Evolutionary conservation across 35 echinoderm and acorn worm genomes (phyloP), one percentile per base, ranked within the genome.

Genomic region (Chiridota heheva): DNA sequence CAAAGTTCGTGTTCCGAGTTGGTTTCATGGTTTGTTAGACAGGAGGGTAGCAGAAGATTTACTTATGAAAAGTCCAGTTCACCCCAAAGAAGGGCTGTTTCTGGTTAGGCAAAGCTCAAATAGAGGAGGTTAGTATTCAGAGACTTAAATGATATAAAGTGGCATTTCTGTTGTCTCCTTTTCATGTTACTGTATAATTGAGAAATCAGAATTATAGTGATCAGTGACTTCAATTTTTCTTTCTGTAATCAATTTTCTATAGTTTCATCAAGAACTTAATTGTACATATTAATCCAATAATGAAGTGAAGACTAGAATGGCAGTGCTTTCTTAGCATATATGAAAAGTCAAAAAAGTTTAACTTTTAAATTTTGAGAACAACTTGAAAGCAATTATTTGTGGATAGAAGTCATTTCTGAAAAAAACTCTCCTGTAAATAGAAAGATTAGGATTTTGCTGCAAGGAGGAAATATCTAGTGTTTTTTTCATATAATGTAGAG

Each of bases 71-170:
- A 86, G 78, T 63, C 88, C 92, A 1, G 40, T 65, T 35, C 44
- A 69, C 42, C 82, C 72, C 5, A 89, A 77, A 61, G 78, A 90
- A 70, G 92, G 92, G 0, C 72, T 91, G 3, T 96, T 90, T 44
- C 82, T 96, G 10, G 92, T 96, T 40, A 42, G 92, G 35, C 92
- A 96, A 56, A 96, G 92, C 74, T 86, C 81, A 65, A 96, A 96
- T 49, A 85, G 92, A 30, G 92, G 92, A 85, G 92, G 92, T 96
- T 29, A 61, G 92, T 58, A 37, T 66, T 16, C 8, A 35, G 20
- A 65, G 13, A 26, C 1, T 30, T 16, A 20, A 20, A 65, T 13
- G 42, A 44, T 45, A 18, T 7, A 7, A 24, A 7, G n/a, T 16
- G 15, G 5, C 44, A 4, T 0, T 22, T 25, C 40, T 4, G n/a